A percentile compares a stretch with the other conserved stretches of the same genome.
These are phyloP conservation scores for Chymomyza caudatula DNA, from an alignment of 2,888 invertebrate genomes.

Conservation along the genomic window DNA sequence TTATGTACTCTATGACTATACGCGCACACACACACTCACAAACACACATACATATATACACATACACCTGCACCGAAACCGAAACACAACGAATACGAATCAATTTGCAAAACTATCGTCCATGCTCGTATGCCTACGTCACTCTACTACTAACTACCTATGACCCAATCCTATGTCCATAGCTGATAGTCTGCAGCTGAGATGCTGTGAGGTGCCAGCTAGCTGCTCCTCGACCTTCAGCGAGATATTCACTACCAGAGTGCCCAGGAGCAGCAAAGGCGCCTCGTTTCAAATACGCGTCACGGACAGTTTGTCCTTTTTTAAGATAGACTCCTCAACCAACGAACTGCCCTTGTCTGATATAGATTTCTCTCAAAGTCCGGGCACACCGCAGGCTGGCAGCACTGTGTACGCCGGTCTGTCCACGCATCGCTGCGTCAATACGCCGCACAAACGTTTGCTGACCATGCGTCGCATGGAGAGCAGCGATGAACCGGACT, in stretches of 20 bases:
- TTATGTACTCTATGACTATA: slow-evolving; percentile 44
- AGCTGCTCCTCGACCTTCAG: slow-evolving; percentile 19
- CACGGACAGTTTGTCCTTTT: slow-evolving; percentile 71
- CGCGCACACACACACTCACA: slow-evolving; percentile 15
- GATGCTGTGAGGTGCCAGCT: neutral
- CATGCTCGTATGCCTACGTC: neutral
- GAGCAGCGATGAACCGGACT: slow-evolving; percentile 65
- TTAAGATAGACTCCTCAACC: slow-evolving; percentile 81
- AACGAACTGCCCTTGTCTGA: slow-evolving; percentile 84
- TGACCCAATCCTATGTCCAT: too few relatives aligned
- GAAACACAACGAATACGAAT: slow-evolving; percentile 13
- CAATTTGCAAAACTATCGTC: neutral
- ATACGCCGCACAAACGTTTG: slow-evolving; percentile 34
- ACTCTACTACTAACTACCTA: neutral
- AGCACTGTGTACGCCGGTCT: slow-evolving; percentile 11
- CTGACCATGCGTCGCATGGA: slow-evolving; percentile 66
- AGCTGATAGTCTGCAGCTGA: too few relatives aligned
- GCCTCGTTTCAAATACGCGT: slow-evolving; percentile 69
- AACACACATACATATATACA: neutral
- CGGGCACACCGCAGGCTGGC: slow-evolving; percentile 65
- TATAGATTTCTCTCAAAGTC: slow-evolving; percentile 79
- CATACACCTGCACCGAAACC: slow-evolving; percentile 2
- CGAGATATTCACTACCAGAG: slow-evolving; percentile 32
- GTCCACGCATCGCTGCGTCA: slow-evolving; percentile 8
- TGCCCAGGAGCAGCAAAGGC: slow-evolving; percentile 47